Evolutionary conservation across 30 jellyfish, hydroid and myxozoan genomes (phyloP), one percentile per base, ranked within the genome.

Genomic region (Pelagia noctiluca): DNA sequence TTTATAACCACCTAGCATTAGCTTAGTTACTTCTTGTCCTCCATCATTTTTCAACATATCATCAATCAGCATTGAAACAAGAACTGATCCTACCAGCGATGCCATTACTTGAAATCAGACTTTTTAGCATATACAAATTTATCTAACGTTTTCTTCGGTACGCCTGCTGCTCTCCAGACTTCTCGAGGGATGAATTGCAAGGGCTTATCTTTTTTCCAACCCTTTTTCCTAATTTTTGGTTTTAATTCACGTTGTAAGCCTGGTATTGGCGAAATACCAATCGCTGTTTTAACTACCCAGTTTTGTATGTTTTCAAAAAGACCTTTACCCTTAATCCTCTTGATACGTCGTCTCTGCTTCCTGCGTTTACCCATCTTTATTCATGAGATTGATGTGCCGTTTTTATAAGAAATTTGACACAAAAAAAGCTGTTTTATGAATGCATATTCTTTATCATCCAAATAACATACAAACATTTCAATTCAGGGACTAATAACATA

Each of bases 1-100:
- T 35, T 63, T 12, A 22, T 63, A 22, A 22, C 42, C 42, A 22
- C 76, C 76, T 16, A 4, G 7, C 76, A 63, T 63, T 18, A 63
- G 42, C 29, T 63, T 19, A 32, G 36, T 63, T 28, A 46, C 76
- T 24, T 63, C 76, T 1, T n/a, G 5, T 63, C 76, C 76, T 0
- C 76, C 76, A 63, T 63, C 76, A 63, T 63, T 46, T 16, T 63
- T 63, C n/a, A 63, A 24, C 76, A 63, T 63, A 63, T 63, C 76
- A 28, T 63, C 42, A 19, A 63, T 18, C 16, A 63, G 25, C 76
- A 63, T 12, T 22, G 76, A 63, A 3, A 16, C 42, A 3, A 24
- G 46, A 19, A 63, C 36, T 1, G 42, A 19, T 63, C 2, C 76
- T 35, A 4, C 47, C 42, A 8, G 23, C 3, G 19, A 3, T 2